Evolutionary conservation across 64 coral and sea anemone species (phyloP), one percentile per base, ranked within the genome.

Genomic region (Montipora sp.): DNA sequence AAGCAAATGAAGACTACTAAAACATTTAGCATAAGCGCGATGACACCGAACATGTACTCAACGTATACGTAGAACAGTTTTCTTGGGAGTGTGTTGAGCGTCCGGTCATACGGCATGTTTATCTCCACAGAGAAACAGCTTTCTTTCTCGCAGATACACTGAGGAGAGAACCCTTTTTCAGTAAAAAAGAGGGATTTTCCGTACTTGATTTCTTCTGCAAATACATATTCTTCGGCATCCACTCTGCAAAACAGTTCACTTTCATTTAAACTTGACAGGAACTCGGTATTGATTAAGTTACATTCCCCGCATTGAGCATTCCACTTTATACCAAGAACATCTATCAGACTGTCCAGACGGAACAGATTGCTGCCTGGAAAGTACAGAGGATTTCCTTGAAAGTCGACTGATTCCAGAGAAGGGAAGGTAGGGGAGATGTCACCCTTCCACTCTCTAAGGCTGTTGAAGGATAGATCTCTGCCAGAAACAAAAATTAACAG

Each of bases 31-130:
- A 63, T 16, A 4, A 92, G 21, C 24, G 91, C 82, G 61, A 70
- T 44, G 46, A 7, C 10, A 15, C 91, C 91, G 13, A 92, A 22
- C 18, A 87, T 46, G 55, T 92, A 92, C 74, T 92, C 91, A 51
- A 79, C 47, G 49, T 92, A 87, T 43, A 79, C 47, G 49, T 92
- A 87, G 79, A 92, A 92, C 8, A 92, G 47, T 9, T 79, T 69
- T 65, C 91, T 87, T 19, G 79, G 78, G 7, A 92, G 16, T 11
- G 19, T 74, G 48, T 92, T 92, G 14, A 92, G 75, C 7, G 11
- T 57, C 9, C 79, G 12, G 6, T 70, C 8, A 63, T 87, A 87
- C 2, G 91, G 91, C 22, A 20, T 44, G 5, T 5, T 46, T 1
- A 68, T 79, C 24, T 92, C 91, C 51, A 2, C 24, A 20, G 16